These are phyloP conservation scores for Aphidius gifuensis DNA, from an alignment of 1,140 invertebrate genomes.

Conservation along the genomic window DNA sequence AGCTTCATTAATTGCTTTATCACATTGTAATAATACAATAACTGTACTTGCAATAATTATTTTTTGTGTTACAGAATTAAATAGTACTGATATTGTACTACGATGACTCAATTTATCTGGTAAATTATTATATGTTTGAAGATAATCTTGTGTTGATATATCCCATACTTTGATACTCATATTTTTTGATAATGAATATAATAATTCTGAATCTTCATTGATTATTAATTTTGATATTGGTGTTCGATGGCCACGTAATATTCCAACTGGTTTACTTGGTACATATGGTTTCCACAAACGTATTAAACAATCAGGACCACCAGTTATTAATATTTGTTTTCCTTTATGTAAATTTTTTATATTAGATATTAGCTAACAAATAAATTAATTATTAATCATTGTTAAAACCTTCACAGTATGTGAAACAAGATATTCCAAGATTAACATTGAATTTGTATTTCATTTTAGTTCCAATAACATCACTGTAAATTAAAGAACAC, in stretches of 20 bases:
- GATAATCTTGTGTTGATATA: constrained; percentile 57
- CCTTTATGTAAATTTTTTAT: constrained; percentile 28
- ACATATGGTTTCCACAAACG: constrained; percentile 76
- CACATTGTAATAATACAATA: constrained; percentile 61
- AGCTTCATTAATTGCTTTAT: constrained; percentile 60
- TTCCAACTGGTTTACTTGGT: constrained; percentile 59
- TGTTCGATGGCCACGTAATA: constrained; percentile 67
- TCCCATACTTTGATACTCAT: constrained; percentile 72
- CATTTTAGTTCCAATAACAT: constrained; percentile 32
- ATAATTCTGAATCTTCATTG: constrained; percentile 51
- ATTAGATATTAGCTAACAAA: too few species aligned
- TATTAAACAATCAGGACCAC: constrained; percentile 69
- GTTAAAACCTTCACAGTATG: constrained; percentile 41
- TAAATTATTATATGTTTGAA: constrained; percentile 64
- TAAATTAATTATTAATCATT: neutral
- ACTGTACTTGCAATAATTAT: constrained; percentile 62
- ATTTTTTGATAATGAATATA: constrained; percentile 64
- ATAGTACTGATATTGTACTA: constrained; percentile 59
- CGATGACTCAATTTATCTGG: constrained; percentile 59
- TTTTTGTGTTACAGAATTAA: constrained; percentile 63
- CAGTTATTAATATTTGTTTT: constrained; percentile 63
- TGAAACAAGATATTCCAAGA: constrained; percentile 46
- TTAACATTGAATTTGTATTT: constrained; percentile 38
- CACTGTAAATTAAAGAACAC: constrained; percentile 39
- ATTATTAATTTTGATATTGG: constrained; percentile 65